Percentiles rank a stretch among this genome's conserved stretches.
These are phyloP conservation scores for Notoglanidium macrostoma DNA, from an alignment of 2,797 vertebrate genomes.

Conservation along the genomic window DNA sequence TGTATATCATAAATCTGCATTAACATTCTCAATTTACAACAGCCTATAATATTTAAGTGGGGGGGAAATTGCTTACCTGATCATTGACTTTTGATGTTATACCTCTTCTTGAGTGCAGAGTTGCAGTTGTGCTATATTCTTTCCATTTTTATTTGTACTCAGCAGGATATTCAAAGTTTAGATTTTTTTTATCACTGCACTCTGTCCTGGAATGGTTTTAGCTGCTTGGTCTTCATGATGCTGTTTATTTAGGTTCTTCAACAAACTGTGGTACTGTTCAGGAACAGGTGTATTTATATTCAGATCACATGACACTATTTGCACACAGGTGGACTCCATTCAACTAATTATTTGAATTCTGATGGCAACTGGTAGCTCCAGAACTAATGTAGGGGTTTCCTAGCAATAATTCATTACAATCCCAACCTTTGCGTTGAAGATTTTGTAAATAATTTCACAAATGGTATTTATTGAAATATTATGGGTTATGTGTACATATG, in stretches of 20 bases:
- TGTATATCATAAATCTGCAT: neutral
- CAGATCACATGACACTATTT: constrained; percentile 8
- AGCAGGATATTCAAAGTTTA: neutral
- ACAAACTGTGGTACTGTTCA: neutral
- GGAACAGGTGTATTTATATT: neutral
- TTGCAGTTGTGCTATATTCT: neutral
- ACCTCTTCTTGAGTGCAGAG: neutral
- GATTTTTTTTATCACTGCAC: neutral
- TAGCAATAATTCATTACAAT: neutral
- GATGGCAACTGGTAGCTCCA: neutral
- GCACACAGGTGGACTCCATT: neutral
- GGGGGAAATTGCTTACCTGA: neutral
- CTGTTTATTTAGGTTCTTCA: neutral
- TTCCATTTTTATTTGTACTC: neutral
- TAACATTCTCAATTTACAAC: neutral
- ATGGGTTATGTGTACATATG: neutral
- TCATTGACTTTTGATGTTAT: neutral
- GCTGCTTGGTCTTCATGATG: neutral
- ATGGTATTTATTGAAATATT: neutral
- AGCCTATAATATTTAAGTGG: neutral
- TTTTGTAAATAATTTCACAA: neutral
- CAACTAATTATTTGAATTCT: neutral
- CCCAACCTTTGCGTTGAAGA: neutral
- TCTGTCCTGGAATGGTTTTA: neutral
- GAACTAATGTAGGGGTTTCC: neutral